These are phyloP conservation scores for Xenopus petersii DNA, from an alignment of 2,797 vertebrate species.

Conservation along the genomic window DNA sequence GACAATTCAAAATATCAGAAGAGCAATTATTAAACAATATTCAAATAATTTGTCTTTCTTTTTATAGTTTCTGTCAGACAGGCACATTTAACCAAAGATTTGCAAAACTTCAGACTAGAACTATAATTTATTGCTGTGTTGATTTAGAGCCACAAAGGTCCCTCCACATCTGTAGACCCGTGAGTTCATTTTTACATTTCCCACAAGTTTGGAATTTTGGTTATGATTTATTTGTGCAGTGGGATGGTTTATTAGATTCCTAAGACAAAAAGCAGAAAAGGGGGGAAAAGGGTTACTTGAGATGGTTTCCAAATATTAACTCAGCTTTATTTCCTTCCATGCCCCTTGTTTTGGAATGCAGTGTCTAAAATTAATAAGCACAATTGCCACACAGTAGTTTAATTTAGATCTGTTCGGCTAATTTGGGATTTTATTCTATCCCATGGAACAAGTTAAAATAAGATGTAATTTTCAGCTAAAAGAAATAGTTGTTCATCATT, in stretches of 20 bases:
- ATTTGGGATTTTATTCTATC: too few species aligned
- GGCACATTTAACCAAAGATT: conserved; percentile 17
- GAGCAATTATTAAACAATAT: background rate
- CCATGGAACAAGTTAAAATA: too few species aligned
- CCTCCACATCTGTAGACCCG: conserved; percentile 27
- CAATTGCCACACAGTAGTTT: too few species aligned
- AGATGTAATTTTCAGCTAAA: too few species aligned
- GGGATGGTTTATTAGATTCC: background rate
- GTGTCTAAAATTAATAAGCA: too few species aligned
- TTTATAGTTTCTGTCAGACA: conserved; percentile 9
- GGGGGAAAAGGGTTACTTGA: background rate
- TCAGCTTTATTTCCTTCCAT: background rate
- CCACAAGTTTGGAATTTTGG: conserved; percentile 31
- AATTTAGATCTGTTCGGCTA: too few species aligned
- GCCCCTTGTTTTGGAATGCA: too few species aligned
- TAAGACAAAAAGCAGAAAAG: background rate
- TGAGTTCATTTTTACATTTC: conserved; percentile 38
- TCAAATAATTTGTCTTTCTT: conserved; percentile 5
- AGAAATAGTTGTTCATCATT: too few species aligned
- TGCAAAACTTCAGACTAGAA: background rate
- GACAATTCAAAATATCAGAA: conserved; percentile 9
- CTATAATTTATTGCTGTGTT: conserved; percentile 27
- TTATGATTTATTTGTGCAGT: conserved; percentile 16
- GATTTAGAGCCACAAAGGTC: conserved; percentile 15
- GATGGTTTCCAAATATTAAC: background rate